Percentiles rank a stretch among this genome's conserved stretches.
Evolutionary conservation across 1,140 invertebrate genomes (phyloP).

Genomic region (Lasioglossum baleicum): DNA sequence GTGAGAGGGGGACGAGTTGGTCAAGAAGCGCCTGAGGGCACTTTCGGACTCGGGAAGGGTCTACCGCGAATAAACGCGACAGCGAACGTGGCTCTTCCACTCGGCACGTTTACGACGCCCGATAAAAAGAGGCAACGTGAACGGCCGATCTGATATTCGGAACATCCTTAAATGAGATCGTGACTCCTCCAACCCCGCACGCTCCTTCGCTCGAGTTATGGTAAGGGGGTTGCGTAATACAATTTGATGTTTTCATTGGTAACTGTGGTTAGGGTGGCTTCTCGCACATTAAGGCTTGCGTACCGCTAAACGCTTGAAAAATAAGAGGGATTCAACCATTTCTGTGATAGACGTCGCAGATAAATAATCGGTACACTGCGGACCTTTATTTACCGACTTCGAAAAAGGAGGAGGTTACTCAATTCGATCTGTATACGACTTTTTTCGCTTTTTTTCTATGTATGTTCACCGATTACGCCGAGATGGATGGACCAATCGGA

Average conservation of each 20-base stretch:
- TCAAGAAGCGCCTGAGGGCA: slow-evolving; percentile 24
- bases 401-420: no score
- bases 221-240: background rate
- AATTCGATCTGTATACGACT: no score
- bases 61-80: slow-evolving; percentile 42
- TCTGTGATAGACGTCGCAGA: no score
- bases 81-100: slow-evolving; percentile 29
- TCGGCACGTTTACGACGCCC: slow-evolving; percentile 31
- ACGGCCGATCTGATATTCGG: slow-evolving; percentile 26
- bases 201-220: background rate
- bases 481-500: no score
- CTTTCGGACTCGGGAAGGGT: slow-evolving; percentile 31
- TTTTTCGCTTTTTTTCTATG: no score
- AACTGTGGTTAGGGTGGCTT: background rate
- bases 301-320: no score
- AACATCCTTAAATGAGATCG: slow-evolving; percentile 28
- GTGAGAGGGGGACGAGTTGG: slow-evolving; percentile 4
- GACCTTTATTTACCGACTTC: no score
- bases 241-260: background rate
- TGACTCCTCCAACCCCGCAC: background rate
- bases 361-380: no score
- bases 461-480: no score
- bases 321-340: no score
- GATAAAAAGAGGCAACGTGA: slow-evolving; percentile 33
- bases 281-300: background rate